Percentiles rank a stretch among this genome's conserved stretches.
Conservation (phyloP, 2,797 vertebrate species). For the Sebastolobus alascanus region DNA sequence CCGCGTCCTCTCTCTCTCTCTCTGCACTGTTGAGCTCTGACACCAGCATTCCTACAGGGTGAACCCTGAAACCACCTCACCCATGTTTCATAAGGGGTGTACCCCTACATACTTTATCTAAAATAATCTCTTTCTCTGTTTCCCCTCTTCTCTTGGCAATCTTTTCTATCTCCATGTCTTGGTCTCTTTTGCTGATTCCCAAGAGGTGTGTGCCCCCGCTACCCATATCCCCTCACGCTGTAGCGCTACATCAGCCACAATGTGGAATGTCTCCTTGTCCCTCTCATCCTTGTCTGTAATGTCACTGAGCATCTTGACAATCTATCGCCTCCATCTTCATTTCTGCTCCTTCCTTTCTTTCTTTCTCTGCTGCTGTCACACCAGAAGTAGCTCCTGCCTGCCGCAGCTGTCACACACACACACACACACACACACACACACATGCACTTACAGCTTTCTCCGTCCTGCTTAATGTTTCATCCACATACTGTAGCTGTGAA, state of each 20-base stretch:
- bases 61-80: slow-evolving; percentile 25
- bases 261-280: slow-evolving; percentile 5
- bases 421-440: background rate
- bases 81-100: slow-evolving; percentile 32
- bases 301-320: slow-evolving; percentile 42
- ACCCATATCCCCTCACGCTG: background rate
- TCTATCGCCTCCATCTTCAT: slow-evolving; percentile 40
- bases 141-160: background rate
- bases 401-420: slow-evolving; percentile 18
- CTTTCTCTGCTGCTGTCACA: slow-evolving; percentile 23
- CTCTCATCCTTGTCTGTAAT: slow-evolving; percentile 29
- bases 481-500: slow-evolving; percentile 62
- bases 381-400: slow-evolving; percentile 30
- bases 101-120: slow-evolving; percentile 20
- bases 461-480: slow-evolving; percentile 66
- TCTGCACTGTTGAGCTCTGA: slow-evolving; percentile 57
- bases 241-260: slow-evolving; percentile 30
- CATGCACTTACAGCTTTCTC: slow-evolving; percentile 20
- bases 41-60: slow-evolving; percentile 71
- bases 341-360: slow-evolving; percentile 30
- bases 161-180: background rate
- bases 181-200: background rate
- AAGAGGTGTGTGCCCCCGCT: background rate
- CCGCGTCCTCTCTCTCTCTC: slow-evolving; percentile 33
- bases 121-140: background rate